Base-by-base conservation (phyloP, 23 tunicate species). In the Diplosoma virens region DNA sequence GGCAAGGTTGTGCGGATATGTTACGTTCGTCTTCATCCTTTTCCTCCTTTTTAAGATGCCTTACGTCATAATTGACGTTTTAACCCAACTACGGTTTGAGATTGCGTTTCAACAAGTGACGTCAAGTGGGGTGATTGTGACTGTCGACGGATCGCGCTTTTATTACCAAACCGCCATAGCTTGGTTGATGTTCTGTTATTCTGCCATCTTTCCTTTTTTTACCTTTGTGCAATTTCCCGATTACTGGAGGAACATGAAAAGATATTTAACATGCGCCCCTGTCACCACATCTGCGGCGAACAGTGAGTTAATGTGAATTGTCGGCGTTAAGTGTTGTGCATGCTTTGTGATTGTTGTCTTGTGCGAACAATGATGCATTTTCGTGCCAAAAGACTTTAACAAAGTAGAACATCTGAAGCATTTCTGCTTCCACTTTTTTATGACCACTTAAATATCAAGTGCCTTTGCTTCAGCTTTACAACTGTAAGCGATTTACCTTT, bases 181-280 rank as follows among this genome's bases (percentile, higher is more conserved):
- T 60, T 84, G 90, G 97, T 73, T 90, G 86, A 84, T 84, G 90
- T 80, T 84, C 56, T 66, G 82, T 25, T 90, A 61, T 45, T 90
- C 97, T 14, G 82, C 97, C 1, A 29, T 80, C 22, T 90, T 68
- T 47, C 97, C 97, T 1, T 14, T 90, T 18, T 35, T 90, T 2
- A 90, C 97, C 14, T 74, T 90, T 67, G 22, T 82, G 18, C 78
- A 73, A 2, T 82, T 82, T 28, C 64, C 53, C 1, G 87, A 82
- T 1, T 75, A 82, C 54, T 64, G 80, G 75, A 23, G 87, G 33
- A 61, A 78, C 22, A 29, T 75, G 36, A 74, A 61, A 63, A 63
- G 14, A 17, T 82, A 69, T 25, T 26, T 75, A 5, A 32, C 50
- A 1, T 82, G 87, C 35, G 48, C 66, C 1, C 37, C 66, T 11